Evolutionary conservation across 2,797 vertebrate genomes (phyloP), one percentile per base, ranked within the genome.

Genomic region (Myiotriccus ornatus): DNA sequence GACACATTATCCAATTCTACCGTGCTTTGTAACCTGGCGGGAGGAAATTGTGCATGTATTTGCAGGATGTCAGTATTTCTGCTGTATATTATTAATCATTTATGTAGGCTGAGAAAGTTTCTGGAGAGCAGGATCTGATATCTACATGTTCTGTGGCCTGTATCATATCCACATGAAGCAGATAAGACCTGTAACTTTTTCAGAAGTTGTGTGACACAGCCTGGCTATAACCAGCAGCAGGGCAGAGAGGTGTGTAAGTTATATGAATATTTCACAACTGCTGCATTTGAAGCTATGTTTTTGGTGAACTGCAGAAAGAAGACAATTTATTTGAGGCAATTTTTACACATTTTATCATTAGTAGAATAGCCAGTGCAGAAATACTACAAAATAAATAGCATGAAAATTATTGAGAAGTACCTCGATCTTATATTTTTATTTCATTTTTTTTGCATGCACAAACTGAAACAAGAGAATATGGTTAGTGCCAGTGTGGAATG

Each of bases 361-460:
- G 68, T 49, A 77, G 46, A 86, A 65, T 74, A 83, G 67, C 64
- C 86, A 80, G 43, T 80, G 62, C 43, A 94, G 87, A 87, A 89
- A 68, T 85, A 87, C 47, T 84, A 79, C 30, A 75, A 90, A 98
- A 97, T 98, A 98, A 98, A 97, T 60, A 95, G 95, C 95, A 96
- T 96, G 95, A 95, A 91, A 74, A 32, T 65, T 28, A 80, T 53
- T 75, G 43, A 70, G 77, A 80, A 64, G 32, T 53, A 83, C 15
- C 39, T 89, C 0, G 1, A 55, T 80, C 62, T 89, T 85, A 20
- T 32, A 59, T 71, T 79, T 87, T 34, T 90, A 17, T 70, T 84
- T 68, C 50, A 23, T 7, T 60, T 87, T 91, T 91, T 73, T 82
- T 64, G 50, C 50, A 41, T 30, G 30, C 37, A 57, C n/a, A 60